Conservation (phyloP, 2,113 vertebrate genomes). For the Sphyrna mokarran region DNA sequence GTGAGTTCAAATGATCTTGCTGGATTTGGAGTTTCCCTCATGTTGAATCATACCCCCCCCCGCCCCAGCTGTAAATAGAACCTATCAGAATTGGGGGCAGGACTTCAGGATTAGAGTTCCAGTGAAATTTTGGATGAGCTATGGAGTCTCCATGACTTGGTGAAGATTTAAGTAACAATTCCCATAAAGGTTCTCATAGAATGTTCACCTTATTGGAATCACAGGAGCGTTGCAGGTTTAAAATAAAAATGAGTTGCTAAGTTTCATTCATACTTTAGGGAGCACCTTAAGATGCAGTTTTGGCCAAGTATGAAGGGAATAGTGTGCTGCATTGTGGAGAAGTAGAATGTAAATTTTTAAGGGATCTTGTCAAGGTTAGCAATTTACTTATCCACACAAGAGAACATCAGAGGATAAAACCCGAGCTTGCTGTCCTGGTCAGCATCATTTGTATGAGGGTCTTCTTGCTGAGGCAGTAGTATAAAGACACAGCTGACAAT, state of each 20-base stretch:
- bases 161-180: not conserved
- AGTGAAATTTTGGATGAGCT: too few relatives aligned
- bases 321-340: not conserved
- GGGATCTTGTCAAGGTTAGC: not conserved
- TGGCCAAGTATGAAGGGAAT: constrained; percentile 51
- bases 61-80: too few relatives aligned
- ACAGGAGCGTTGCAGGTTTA: too few relatives aligned
- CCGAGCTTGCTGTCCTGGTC: not conserved
- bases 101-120: too few relatives aligned
- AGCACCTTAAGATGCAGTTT: not conserved
- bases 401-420: not conserved
- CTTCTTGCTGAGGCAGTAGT: not conserved
- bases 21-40: too few relatives aligned
- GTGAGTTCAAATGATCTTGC: too few relatives aligned
- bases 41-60: too few relatives aligned
- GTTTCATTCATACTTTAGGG: not conserved
- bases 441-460: not conserved
- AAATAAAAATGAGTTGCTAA: not conserved
- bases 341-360: not conserved
- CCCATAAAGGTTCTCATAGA: too few relatives aligned
- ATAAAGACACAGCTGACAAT: not conserved
- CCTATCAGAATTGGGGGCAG: too few relatives aligned
- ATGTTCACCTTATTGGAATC: too few relatives aligned
- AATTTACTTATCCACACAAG: not conserved
- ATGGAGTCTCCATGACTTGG: too few relatives aligned